phyloP scores from a whole-genome alignment of 2,888 invertebrate genomes.

The Tridacna crocea region DNA sequence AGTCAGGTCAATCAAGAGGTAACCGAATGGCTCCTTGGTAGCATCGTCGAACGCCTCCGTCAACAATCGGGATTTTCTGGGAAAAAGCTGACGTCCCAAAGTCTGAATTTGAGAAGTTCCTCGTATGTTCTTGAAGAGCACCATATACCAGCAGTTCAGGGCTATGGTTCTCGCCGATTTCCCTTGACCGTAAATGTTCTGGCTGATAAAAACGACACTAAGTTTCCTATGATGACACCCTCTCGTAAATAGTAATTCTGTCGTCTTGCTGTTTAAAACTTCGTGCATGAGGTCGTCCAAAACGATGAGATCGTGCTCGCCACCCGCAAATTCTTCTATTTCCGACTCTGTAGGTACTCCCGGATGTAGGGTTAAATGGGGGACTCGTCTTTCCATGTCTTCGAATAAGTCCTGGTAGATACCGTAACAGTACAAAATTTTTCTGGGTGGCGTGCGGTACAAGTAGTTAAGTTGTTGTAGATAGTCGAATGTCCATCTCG shows the following conservation, averaged over 20 bases:
- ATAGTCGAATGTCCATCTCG: conserved; percentile 28
- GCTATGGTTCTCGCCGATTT: conserved; percentile 49
- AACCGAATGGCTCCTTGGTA: too few relatives aligned
- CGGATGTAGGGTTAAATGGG: conserved; percentile 26
- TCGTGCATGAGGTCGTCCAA: too few relatives aligned
- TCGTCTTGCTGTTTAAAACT: too few relatives aligned
- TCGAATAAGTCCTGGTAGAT: conserved; percentile 11
- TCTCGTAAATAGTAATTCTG: too few relatives aligned
- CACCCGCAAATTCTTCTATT: conserved; percentile 24
- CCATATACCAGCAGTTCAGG: conserved; percentile 36
- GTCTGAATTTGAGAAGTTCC: too few relatives aligned
- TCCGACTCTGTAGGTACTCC: conserved; percentile 23
- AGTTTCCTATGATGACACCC: conserved; percentile 43
- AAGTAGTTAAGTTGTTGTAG: conserved; percentile 21
- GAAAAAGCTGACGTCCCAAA: too few relatives aligned
- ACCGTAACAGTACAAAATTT: conserved; percentile 22
- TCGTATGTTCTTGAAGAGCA: too few relatives aligned
- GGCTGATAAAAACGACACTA: conserved; percentile 44
- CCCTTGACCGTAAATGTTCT: conserved; percentile 45
- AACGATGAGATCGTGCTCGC: not conserved
- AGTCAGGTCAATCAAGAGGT: too few relatives aligned
- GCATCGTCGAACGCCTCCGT: too few relatives aligned
- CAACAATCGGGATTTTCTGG: too few relatives aligned
- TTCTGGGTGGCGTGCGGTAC: not conserved
- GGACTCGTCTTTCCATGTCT: too few relatives aligned